phyloP scores from a whole-genome alignment of 2,113 vertebrate species.

The Hepsetus odoe region DNA sequence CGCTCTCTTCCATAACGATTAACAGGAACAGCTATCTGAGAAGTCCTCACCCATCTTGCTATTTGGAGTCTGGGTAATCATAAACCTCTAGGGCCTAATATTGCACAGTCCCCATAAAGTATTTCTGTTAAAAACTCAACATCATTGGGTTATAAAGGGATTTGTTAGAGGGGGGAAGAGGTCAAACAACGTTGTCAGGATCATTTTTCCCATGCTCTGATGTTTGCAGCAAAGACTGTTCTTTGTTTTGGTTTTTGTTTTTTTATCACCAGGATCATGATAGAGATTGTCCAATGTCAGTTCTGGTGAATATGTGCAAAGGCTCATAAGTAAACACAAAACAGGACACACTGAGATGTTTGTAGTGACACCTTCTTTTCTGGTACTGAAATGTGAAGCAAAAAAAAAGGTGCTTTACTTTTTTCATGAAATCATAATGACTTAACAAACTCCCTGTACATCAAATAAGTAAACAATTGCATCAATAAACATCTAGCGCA shows the following conservation, averaged over 20 bases:
- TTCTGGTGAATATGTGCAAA: neutral
- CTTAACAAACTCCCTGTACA: constrained; percentile 63
- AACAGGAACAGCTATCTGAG: constrained; percentile 58
- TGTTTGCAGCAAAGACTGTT: constrained; percentile 23
- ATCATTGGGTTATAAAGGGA: constrained; percentile 57
- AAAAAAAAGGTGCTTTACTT: neutral
- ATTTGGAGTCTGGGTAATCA: constrained; percentile 65
- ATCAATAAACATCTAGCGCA: constrained; percentile 78
- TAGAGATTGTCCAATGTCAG: constrained; percentile 19
- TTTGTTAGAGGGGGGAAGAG: constrained; percentile 34
- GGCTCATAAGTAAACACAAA: neutral
- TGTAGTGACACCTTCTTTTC: neutral
- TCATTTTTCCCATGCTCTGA: constrained; percentile 8
- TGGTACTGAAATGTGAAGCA: constrained; percentile 1
- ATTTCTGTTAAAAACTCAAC: constrained; percentile 53
- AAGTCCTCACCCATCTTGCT: constrained; percentile 47
- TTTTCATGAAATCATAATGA: constrained; percentile 54
- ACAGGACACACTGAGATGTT: neutral
- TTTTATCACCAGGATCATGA: neutral
- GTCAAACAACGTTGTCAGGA: neutral
- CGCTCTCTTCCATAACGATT: constrained; percentile 55
- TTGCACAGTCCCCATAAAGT: constrained; percentile 57
- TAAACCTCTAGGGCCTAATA: constrained; percentile 64
- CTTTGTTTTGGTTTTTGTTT: neutral
- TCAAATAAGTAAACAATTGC: constrained; percentile 83